Conservation (phyloP, 2,113 vertebrate species). For the Eubucco bourcierii region DNA sequence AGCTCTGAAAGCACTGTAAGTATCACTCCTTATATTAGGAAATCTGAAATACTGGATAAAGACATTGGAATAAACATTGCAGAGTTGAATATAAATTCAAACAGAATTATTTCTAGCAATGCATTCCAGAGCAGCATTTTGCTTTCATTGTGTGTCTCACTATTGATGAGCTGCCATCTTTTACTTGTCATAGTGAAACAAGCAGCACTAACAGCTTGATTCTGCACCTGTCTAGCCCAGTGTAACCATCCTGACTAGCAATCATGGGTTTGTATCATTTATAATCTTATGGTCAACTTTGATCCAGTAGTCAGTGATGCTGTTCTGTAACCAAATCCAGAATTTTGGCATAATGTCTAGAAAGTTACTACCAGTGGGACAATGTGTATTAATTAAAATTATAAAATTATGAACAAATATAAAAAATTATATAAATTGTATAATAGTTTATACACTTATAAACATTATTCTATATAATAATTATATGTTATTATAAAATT, state of each 20-base stretch:
- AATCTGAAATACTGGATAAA: not conserved
- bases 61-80: not conserved
- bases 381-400: not conserved
- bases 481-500: no score
- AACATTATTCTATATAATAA: no score
- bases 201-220: not conserved
- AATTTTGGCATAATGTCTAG: not conserved
- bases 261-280: not conserved
- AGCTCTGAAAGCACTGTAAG: constrained; percentile 87
- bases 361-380: not conserved
- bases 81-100: not conserved
- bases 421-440: no score
- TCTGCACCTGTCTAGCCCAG: not conserved
- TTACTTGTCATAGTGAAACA: not conserved
- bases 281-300: not conserved
- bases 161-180: not conserved
- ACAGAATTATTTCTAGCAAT: not conserved
- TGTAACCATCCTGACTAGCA: not conserved
- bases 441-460: no score
- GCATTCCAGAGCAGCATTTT: not conserved
- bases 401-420: no score
- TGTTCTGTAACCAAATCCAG: not conserved
- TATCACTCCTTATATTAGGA: constrained; percentile 1
- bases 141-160: not conserved
- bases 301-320: not conserved